A percentile compares a stretch with the other conserved stretches of the same genome.
Evolutionary conservation across 2,113 vertebrate genomes (phyloP).

Genomic region (Tichodroma muraria): DNA sequence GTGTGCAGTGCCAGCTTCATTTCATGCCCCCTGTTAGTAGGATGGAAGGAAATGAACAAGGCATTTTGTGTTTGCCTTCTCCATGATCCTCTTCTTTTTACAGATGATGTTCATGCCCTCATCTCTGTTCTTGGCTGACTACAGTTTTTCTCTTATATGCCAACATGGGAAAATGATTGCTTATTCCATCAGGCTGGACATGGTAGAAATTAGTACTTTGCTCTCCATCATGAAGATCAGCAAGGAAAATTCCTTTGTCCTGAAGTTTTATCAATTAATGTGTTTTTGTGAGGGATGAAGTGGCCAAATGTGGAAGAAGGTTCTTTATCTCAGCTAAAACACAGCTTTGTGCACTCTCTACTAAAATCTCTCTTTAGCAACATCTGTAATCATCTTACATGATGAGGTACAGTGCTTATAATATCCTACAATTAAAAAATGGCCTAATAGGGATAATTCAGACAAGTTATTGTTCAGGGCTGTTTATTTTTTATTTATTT

Average conservation of each 20-base stretch:
- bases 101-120: neutral
- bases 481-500: neutral
- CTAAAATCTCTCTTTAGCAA: neutral
- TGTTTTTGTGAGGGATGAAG: neutral
- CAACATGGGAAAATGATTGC: neutral
- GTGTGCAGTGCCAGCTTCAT: neutral
- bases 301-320: neutral
- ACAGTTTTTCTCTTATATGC: neutral
- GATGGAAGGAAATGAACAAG: neutral
- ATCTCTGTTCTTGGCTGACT: neutral
- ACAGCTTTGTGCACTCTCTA: neutral
- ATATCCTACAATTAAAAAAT: neutral
- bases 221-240: neutral
- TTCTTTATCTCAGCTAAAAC: neutral
- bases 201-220: neutral
- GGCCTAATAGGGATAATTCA: neutral
- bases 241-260: neutral
- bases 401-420: neutral
- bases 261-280: neutral
- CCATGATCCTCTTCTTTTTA: neutral
- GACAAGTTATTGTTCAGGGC: neutral
- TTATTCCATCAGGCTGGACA: neutral
- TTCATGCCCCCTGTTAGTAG: neutral
- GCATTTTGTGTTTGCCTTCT: neutral
- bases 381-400: neutral